These are phyloP conservation scores for Dolichopus griseipennis DNA, from an alignment of 2,888 invertebrate species.

Conservation along the genomic window DNA sequence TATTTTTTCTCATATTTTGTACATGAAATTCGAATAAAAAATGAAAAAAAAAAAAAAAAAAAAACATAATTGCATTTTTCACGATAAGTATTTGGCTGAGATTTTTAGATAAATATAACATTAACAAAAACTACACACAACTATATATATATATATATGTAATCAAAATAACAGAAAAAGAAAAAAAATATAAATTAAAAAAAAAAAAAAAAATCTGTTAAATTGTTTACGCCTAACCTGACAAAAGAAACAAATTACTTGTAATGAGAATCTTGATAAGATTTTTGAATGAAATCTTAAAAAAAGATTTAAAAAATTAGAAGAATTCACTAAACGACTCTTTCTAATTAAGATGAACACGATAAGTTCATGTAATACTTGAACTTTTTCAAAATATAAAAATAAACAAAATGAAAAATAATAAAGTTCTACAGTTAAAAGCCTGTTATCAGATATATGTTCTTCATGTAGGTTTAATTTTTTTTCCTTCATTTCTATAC, in stretches of 20 bases:
- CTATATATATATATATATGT: too few species aligned
- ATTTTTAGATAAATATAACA: neutral
- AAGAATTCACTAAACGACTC: neutral
- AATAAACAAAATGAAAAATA: too few species aligned
- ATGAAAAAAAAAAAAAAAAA: too few species aligned
- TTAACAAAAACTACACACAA: too few species aligned
- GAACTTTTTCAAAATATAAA: neutral
- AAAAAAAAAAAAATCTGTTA: neutral
- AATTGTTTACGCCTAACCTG: neutral
- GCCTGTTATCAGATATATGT: neutral
- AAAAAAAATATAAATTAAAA: neutral
- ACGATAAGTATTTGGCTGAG: neutral
- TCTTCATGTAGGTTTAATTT: neutral
- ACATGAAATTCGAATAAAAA: neutral
- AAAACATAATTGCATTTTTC: constrained; percentile 6
- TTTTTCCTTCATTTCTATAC: too few species aligned
- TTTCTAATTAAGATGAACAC: constrained; percentile 1
- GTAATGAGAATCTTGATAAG: constrained; percentile 1
- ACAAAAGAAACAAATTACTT: constrained; percentile 4
- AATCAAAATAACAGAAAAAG: too few species aligned
- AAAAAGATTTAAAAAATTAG: neutral
- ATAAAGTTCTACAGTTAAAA: too few species aligned
- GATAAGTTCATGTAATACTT: neutral
- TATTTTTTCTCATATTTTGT: neutral
- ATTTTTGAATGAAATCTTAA: neutral